Evolutionary conservation across 2,797 vertebrate species (phyloP).

Genomic region (Betta splendens): DNA sequence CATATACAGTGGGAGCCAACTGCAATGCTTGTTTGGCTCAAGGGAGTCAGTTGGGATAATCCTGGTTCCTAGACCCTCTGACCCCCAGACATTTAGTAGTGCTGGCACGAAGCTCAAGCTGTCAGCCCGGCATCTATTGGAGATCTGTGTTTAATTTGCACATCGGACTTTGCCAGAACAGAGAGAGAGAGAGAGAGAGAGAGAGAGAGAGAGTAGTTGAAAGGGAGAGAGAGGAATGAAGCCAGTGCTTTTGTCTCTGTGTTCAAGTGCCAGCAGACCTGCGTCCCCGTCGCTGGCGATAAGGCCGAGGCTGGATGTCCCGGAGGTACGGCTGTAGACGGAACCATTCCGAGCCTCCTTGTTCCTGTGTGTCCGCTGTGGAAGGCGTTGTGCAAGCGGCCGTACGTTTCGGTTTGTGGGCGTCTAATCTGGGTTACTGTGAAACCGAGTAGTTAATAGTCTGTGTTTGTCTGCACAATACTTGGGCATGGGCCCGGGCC

Average conservation of each 20-base stretch:
- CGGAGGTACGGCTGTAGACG: constrained; percentile 24
- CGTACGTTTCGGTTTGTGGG: constrained; percentile 42
- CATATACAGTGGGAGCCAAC: constrained; percentile 54
- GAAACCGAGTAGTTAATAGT: constrained; percentile 61
- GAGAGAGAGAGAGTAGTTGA: constrained; percentile 38
- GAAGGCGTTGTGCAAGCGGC: constrained; percentile 49
- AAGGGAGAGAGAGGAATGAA: constrained; percentile 34
- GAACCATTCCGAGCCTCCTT: constrained; percentile 24
- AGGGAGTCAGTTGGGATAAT: constrained; percentile 71
- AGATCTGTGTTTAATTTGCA: constrained; percentile 82
- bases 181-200: constrained; percentile 57
- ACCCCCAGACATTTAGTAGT: constrained; percentile 75
- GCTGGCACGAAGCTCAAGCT: constrained; percentile 78
- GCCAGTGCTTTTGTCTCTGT: constrained; percentile 61
- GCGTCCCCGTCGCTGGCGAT: constrained; percentile 43
- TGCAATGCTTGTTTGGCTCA: constrained; percentile 65
- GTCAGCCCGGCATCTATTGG: constrained; percentile 77
- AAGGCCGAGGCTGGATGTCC: constrained; percentile 32
- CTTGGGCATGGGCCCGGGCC: constrained; percentile 45
- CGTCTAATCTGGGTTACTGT: constrained; percentile 31
- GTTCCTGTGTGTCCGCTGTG: constrained; percentile 18
- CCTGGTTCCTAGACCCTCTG: constrained; percentile 70
- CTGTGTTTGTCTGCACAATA: constrained; percentile 52
- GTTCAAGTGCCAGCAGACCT: constrained; percentile 40
- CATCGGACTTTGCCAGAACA: constrained; percentile 68